Percentiles rank a stretch among this genome's conserved stretches.
These are phyloP conservation scores for Hemicentrotus pulcherrimus DNA, from an alignment of 35 echinoderm and acorn worm genomes.

Conservation along the genomic window DNA sequence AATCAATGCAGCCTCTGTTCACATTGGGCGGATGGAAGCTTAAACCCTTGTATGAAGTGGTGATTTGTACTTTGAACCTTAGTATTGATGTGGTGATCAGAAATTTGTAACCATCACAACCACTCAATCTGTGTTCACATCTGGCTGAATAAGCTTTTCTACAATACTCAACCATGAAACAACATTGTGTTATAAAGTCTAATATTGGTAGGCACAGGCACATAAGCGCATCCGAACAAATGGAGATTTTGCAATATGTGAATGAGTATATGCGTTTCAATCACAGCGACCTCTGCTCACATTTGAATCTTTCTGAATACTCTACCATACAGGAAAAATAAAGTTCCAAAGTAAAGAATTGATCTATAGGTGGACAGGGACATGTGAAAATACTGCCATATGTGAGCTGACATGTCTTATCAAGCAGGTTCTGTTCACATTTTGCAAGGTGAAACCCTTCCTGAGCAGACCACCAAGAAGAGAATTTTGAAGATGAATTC, in stretches of 20 bases:
- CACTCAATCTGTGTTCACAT: background rate
- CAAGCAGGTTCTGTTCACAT: background rate
- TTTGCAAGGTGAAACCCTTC: background rate
- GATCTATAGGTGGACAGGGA: background rate
- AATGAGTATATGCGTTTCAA: background rate
- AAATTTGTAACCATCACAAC: background rate
- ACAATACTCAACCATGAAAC: too few species aligned
- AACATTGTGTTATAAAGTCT: too few species aligned
- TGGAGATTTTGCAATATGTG: too few species aligned
- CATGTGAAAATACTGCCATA: background rate
- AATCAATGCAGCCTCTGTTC: background rate
- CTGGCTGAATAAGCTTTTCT: background rate
- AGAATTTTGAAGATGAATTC: background rate
- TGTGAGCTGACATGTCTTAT: background rate
- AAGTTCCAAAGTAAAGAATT: too few species aligned
- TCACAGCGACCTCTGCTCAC: background rate
- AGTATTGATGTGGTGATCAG: background rate
- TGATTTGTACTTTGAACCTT: background rate
- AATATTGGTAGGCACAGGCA: too few species aligned
- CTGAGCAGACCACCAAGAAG: background rate
- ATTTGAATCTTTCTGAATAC: background rate
- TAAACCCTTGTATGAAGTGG: background rate
- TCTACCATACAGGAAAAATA: too few species aligned
- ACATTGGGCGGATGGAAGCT: background rate
- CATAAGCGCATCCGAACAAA: too few species aligned